Conservation (phyloP, 2,888 invertebrate species). For the Napeogenes sylphis region DNA sequence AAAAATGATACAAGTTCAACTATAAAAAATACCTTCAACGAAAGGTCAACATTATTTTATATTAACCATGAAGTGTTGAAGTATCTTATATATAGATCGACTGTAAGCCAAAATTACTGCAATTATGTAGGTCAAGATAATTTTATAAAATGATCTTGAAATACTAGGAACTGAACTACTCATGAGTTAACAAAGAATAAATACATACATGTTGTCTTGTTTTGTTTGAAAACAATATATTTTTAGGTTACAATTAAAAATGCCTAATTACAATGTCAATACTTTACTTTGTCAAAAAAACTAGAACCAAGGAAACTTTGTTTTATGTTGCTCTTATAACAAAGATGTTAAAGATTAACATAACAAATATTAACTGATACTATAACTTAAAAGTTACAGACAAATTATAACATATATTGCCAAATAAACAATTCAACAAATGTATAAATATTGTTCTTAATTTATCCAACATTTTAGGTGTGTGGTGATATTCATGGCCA, state of each 20-base stretch:
- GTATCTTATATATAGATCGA: slow-evolving; percentile 2
- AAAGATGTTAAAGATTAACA: too few relatives aligned
- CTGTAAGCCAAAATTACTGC: not conserved
- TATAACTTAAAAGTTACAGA: too few relatives aligned
- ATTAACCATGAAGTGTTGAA: not conserved
- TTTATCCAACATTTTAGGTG: slow-evolving; percentile 80
- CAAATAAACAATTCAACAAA: too few relatives aligned
- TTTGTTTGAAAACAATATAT: too few relatives aligned
- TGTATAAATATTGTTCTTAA: slow-evolving; percentile 3
- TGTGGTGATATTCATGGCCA: slow-evolving; percentile 99
- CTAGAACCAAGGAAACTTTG: too few relatives aligned
- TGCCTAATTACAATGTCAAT: too few relatives aligned
- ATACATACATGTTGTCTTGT: too few relatives aligned
- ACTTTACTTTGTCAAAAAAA: too few relatives aligned
- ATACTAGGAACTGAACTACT: not conserved
- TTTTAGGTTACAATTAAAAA: too few relatives aligned
- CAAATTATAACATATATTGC: too few relatives aligned
- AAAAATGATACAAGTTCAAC: not conserved
- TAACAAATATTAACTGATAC: too few relatives aligned
- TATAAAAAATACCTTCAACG: not conserved
- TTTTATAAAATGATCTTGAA: slow-evolving; percentile 5
- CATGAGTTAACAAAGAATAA: not conserved
- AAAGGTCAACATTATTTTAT: not conserved
- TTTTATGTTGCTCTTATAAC: too few relatives aligned
- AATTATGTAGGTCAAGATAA: not conserved